Base-by-base conservation (phyloP, 2,888 invertebrate species). In the Sturmia bella region DNA sequence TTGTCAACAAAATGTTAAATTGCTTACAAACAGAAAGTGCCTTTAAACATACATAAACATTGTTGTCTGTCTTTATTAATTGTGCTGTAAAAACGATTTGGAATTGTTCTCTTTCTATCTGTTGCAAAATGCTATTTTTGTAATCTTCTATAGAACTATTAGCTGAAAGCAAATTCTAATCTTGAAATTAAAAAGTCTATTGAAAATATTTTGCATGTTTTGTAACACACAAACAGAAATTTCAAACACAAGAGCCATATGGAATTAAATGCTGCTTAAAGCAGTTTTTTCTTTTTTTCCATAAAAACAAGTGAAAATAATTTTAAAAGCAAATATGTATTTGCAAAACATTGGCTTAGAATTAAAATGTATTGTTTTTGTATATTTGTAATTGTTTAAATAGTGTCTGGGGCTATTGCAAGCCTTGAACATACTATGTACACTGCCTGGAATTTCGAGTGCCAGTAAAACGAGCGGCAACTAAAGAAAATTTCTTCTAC, bases 41-140 rank as follows among this genome's bases (percentile, higher is more conserved):
- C 3, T 27, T 27, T 32, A 9, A 32, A 32, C 24, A 13, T 13
- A 61, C 17, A 54, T 21, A 5, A 41, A 56, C 11, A 39, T 43
- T 19, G 52, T 59, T 78, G 32, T 72, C 21, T 37, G 19, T 78
- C 41, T 70, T 59, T 64, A 66, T 52, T 72, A 78, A 72, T 66
- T 72, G 50, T 66, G 50, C 32, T 72, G 50, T 66, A 66, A 50
- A 78, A 52, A 59, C 32, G 41, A 57, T 70, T 59, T 70, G 9
- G 50, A 66, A 70, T 70, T 63, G 19, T 54, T 56, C 54, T 48
- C 19, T 45, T 37, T 56, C 15, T 54, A 17, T 63, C 11, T 45
- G n/a, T 45, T 70, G 19, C 39, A 27, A 27, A 1, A 39, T 48
- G 24, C 12, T 48, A 17, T 19, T 61, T 52, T 48, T 70, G 1